A percentile compares a stretch with the other conserved stretches of the same genome.
phyloP scores from a whole-genome alignment of 1,140 invertebrate species.

The Periplaneta americana region DNA sequence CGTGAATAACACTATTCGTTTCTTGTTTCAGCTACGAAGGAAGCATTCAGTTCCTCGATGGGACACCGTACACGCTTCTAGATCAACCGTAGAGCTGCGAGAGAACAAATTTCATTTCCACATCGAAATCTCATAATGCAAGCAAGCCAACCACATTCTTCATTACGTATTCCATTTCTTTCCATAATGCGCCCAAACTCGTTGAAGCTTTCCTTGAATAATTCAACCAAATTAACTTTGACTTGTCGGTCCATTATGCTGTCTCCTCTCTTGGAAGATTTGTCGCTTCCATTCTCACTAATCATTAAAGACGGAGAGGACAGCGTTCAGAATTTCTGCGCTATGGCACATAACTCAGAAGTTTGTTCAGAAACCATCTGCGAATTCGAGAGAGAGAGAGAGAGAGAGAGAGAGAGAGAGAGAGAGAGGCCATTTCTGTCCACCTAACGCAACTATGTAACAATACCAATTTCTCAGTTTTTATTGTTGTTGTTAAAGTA shows the following conservation, averaged over 20 bases:
- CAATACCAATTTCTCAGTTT: too few relatives aligned
- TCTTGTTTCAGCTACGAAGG: too few relatives aligned
- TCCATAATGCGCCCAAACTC: background rate
- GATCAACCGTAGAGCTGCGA: too few relatives aligned
- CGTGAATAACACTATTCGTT: too few relatives aligned
- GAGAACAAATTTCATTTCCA: background rate
- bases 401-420: too few relatives aligned
- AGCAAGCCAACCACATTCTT: background rate
- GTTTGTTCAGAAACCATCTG: background rate
- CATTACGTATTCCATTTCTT: background rate
- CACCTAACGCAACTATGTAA: too few relatives aligned
- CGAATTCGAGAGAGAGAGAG: too few relatives aligned
- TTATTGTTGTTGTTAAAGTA: too few relatives aligned
- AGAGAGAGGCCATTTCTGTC: too few relatives aligned
- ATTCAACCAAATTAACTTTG: background rate
- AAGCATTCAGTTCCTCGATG: too few relatives aligned
- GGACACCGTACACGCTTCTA: too few relatives aligned
- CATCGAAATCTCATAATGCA: background rate
- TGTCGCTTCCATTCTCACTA: background rate
- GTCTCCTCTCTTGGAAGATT: background rate
- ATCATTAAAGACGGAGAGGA: background rate
- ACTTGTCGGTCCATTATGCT: background rate
- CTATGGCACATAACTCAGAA: background rate
- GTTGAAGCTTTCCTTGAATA: background rate
- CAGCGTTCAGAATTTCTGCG: background rate